Evolutionary conservation across 2,113 vertebrate species (phyloP).

Genomic region (Illadopsis cleaveri): DNA sequence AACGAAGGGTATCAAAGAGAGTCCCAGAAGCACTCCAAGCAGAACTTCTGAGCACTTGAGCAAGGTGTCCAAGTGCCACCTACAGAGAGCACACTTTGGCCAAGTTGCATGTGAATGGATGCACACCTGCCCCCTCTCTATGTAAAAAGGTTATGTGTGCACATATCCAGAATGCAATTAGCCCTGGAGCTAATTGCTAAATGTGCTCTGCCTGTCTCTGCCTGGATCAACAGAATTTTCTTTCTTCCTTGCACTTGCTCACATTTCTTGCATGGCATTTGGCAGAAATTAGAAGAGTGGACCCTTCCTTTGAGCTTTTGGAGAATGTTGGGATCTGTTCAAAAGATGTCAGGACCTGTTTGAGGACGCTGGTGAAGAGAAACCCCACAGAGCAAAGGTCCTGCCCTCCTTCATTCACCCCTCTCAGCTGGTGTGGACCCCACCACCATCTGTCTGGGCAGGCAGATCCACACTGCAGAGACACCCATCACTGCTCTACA

Average conservation of each 20-base stretch:
- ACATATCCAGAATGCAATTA: neutral
- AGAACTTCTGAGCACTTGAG: neutral
- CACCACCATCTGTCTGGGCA: neutral
- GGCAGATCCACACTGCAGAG: neutral
- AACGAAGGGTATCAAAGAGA: neutral
- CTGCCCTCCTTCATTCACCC: neutral
- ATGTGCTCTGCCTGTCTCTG: neutral
- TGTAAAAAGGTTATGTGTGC: neutral
- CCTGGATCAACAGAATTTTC: neutral
- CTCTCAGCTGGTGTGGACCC: neutral
- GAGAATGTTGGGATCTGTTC: neutral
- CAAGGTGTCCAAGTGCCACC: neutral
- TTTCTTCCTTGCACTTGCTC: neutral
- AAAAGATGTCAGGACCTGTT: neutral
- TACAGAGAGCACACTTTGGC: neutral
- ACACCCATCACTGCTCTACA: neutral
- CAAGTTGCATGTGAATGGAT: neutral
- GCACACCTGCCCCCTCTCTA: neutral
- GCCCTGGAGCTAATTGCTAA: neutral
- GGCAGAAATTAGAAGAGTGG: neutral
- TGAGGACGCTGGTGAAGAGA: neutral
- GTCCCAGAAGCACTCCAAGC: neutral
- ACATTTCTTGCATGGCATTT: neutral
- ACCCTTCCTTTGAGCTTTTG: neutral
- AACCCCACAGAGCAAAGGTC: neutral